Conservation (phyloP, 2,888 invertebrate species). For the Callinectes sapidus region DNA sequence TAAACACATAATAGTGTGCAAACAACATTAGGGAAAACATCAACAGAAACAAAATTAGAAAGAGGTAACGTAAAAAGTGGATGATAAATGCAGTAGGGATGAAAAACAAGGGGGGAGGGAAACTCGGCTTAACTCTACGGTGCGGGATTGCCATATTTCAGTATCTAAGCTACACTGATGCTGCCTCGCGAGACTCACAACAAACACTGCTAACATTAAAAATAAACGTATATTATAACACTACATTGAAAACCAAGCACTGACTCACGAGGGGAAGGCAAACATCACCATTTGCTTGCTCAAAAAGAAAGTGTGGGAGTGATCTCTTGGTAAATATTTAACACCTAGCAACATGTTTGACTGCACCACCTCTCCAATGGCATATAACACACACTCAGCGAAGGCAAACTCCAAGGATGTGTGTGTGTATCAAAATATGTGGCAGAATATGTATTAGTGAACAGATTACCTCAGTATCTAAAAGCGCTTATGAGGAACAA, state of each 20-base stretch:
- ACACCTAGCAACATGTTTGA: background rate
- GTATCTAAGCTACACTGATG: background rate
- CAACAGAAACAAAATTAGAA: background rate
- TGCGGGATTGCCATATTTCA: background rate
- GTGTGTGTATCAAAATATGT: background rate
- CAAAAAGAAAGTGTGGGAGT: background rate
- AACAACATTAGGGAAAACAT: background rate
- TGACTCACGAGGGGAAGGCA: background rate
- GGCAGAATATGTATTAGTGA: background rate
- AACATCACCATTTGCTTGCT: constrained; percentile 1
- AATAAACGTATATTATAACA: background rate
- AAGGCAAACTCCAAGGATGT: background rate
- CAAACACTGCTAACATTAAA: background rate
- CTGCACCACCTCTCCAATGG: background rate
- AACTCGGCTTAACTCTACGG: background rate
- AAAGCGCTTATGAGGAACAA: no score
- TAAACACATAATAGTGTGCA: background rate
- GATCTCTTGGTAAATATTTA: constrained; percentile 25
- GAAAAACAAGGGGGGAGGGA: background rate
- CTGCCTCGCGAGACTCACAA: background rate
- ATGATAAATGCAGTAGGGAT: constrained; percentile 1
- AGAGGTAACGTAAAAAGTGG: background rate
- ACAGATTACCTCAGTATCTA: background rate
- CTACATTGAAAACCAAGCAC: background rate
- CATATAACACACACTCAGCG: background rate